Percentiles rank a stretch among this genome's conserved stretches.
Conservation (phyloP, 2,797 vertebrate species). For the Lutjanus campechanus region DNA sequence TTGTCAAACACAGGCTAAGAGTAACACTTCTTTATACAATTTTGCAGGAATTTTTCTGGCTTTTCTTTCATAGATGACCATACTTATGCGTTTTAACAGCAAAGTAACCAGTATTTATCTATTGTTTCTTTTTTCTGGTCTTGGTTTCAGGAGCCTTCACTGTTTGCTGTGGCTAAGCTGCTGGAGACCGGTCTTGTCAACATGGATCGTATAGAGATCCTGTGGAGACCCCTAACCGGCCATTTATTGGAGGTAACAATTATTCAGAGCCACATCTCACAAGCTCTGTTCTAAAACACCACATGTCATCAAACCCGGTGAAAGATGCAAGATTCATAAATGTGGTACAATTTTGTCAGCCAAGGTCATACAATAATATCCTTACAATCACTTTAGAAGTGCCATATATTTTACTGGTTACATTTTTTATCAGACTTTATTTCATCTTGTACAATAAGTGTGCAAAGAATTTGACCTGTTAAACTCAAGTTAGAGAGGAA, state of each 20-base stretch:
- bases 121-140: conserved; percentile 1
- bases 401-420: background rate
- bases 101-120: background rate
- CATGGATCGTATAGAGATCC: conserved; percentile 98
- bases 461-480: background rate
- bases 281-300: background rate
- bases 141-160: conserved; percentile 91
- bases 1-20: background rate
- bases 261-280: background rate
- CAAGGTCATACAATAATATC: background rate
- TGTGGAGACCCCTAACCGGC: conserved; percentile 97
- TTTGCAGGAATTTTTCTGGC: background rate
- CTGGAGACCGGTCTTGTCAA: conserved; percentile 98
- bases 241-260: conserved; percentile 95
- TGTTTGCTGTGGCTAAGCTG: conserved; percentile 98
- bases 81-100: background rate
- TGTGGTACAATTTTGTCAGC: background rate
- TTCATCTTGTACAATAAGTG: background rate
- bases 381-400: background rate
- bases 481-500: background rate
- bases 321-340: background rate
- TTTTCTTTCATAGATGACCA: background rate
- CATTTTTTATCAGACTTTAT: background rate
- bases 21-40: background rate
- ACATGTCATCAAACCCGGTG: background rate